Evolutionary conservation across 2,113 vertebrate species (phyloP).

Genomic region (Setophaga coronata): DNA sequence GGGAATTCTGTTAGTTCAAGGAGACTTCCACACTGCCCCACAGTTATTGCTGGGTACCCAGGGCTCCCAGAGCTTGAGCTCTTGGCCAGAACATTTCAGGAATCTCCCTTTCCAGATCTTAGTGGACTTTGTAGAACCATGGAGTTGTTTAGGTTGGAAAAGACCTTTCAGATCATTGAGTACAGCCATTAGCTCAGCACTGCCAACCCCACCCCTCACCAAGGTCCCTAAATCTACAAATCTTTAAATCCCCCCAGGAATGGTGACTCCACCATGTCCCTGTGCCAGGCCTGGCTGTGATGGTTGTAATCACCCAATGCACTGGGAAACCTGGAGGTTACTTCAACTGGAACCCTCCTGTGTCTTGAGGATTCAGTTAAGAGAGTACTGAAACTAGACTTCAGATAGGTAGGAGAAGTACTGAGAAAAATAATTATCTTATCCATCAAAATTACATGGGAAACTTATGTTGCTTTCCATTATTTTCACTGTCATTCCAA

Average conservation of each 20-base stretch:
- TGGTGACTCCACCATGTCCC: neutral
- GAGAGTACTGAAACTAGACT: neutral
- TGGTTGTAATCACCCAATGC: neutral
- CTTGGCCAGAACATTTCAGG: neutral
- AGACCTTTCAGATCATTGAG: neutral
- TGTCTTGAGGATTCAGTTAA: neutral
- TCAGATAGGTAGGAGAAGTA: neutral
- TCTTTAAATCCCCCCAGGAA: neutral
- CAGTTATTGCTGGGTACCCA: neutral
- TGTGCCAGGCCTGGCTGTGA: neutral
- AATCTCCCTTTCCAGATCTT: neutral
- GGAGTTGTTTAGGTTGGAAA: neutral
- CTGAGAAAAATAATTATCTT: neutral
- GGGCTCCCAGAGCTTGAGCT: neutral
- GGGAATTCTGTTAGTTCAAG: neutral
- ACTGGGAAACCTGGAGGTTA: neutral
- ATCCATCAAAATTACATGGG: neutral
- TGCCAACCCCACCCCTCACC: neutral
- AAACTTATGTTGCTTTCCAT: slow-evolving; percentile 19
- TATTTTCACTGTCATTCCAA: slow-evolving; percentile 13
- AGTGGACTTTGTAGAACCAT: neutral
- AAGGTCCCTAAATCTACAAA: rapidly evolving
- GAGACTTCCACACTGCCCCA: neutral
- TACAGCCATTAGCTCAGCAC: neutral
- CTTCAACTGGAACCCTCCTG: neutral